Conservation (phyloP, 2,888 invertebrate species). For the Hydropsyche betteni region DNA sequence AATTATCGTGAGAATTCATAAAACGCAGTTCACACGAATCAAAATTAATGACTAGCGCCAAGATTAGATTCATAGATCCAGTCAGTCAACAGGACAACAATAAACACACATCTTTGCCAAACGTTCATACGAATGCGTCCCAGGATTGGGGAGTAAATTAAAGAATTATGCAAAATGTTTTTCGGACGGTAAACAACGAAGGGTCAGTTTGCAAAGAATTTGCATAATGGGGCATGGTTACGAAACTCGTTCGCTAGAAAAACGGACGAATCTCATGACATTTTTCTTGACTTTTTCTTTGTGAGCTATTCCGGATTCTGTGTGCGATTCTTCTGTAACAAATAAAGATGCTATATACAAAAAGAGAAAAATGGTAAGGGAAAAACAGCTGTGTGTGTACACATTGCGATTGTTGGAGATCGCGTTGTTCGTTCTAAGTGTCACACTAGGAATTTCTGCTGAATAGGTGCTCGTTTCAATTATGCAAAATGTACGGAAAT, state of each 20-base stretch:
- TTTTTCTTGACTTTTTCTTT: conserved; percentile 31
- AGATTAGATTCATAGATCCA: conserved; percentile 35
- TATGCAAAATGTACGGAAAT: no score
- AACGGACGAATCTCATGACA: conserved; percentile 32
- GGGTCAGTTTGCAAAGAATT: conserved; percentile 44
- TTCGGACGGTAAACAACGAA: conserved; percentile 32
- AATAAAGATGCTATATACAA: no score
- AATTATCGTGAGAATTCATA: background rate
- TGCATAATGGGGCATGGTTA: conserved; percentile 42
- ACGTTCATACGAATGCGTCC: background rate
- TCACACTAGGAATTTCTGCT: no score
- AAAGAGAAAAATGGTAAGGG: no score
- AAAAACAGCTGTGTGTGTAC: no score
- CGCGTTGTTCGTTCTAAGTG: no score
- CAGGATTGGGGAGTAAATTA: conserved; percentile 43
- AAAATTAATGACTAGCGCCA: conserved; percentile 45
- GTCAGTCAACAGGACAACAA: background rate
- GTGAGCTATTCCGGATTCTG: conserved; percentile 27
- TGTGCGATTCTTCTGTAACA: background rate
- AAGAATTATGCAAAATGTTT: conserved; percentile 48
- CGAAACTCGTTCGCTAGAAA: conserved; percentile 30
- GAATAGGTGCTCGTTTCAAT: no score
- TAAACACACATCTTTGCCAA: background rate
- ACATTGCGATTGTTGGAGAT: no score
- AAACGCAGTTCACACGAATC: conserved; percentile 28